Conservation (phyloP, 2,113 vertebrate species). For the Clarias macrocephalus region DNA sequence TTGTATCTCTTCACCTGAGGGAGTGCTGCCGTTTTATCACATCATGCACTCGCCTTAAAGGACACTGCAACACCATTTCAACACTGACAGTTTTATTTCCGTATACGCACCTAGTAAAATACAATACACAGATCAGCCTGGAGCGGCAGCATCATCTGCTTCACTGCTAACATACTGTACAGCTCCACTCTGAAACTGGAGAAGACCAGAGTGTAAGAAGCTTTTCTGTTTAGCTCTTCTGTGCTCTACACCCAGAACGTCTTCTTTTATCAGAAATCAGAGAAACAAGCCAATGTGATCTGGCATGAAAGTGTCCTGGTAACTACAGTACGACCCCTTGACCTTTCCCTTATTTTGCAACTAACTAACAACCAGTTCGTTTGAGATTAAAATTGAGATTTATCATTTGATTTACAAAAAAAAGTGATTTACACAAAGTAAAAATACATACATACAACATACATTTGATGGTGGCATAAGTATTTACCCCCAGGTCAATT, state of each 20-base stretch:
- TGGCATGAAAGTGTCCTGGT: neutral
- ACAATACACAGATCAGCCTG: neutral
- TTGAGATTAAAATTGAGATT: neutral
- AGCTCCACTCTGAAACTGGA: neutral
- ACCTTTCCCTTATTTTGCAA: neutral
- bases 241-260: neutral
- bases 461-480: neutral
- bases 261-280: neutral
- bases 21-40: conserved; percentile 59
- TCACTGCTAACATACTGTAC: too few species aligned
- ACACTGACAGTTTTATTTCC: neutral
- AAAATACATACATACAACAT: neutral
- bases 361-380: neutral
- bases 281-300: neutral
- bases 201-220: neutral
- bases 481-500: neutral
- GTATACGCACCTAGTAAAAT: neutral
- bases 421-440: neutral
- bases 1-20: neutral
- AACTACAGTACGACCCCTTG: neutral
- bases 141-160: too few species aligned
- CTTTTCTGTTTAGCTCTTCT: neutral
- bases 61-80: neutral
- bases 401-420: neutral
- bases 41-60: neutral